Percentiles rank a stretch among this genome's conserved stretches.
These are phyloP conservation scores for Callaeas wilsoni DNA, from an alignment of 2,113 vertebrate genomes.

Conservation along the genomic window DNA sequence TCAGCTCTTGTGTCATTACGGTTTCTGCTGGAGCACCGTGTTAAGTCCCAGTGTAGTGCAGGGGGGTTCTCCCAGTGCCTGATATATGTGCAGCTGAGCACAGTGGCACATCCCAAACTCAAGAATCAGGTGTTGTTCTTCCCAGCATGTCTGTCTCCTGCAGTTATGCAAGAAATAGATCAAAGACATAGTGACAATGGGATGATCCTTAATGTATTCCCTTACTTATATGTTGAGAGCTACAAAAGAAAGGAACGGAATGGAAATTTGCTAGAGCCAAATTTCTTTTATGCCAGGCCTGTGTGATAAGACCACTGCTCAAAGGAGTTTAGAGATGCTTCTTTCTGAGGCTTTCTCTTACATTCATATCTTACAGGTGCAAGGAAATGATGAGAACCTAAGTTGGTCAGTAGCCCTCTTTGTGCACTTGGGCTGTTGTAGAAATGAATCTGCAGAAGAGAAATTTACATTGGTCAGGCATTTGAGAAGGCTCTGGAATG, in stretches of 20 bases:
- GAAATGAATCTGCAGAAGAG: neutral
- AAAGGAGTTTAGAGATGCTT: neutral
- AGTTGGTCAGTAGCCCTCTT: neutral
- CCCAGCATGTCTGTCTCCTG: neutral
- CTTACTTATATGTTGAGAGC: neutral
- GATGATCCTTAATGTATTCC: neutral
- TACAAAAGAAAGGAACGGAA: neutral
- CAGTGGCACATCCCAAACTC: neutral
- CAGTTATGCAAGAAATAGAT: neutral
- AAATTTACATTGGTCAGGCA: neutral
- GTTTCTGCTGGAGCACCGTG: fast-evolving
- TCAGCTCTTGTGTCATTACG: neutral
- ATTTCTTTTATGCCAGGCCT: neutral
- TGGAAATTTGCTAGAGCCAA: neutral
- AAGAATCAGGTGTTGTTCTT: neutral
- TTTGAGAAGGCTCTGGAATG: neutral
- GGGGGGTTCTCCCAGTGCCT: neutral
- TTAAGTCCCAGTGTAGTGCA: neutral
- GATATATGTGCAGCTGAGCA: fast-evolving
- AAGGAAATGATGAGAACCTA: neutral
- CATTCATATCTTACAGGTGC: neutral
- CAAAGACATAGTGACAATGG: neutral
- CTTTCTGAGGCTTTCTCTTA: neutral
- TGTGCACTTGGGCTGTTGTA: neutral
- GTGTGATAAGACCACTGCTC: neutral